phyloP scores from a whole-genome alignment of 2,797 vertebrate genomes.

The Sternarchorhynchus goeldii region DNA sequence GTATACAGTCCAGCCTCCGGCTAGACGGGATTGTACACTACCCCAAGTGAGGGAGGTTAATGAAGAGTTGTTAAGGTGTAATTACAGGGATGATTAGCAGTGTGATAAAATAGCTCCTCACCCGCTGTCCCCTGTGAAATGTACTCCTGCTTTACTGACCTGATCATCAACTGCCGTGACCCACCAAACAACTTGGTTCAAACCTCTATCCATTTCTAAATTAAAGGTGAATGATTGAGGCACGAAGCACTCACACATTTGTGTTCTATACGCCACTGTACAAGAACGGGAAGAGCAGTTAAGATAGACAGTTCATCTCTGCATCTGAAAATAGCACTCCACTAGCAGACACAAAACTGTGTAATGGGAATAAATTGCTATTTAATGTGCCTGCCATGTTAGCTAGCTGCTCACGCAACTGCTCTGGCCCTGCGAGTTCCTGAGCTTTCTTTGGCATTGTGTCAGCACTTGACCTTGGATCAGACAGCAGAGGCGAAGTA shows the following conservation, averaged over 20 bases:
- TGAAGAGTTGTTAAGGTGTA: slow-evolving; percentile 69
- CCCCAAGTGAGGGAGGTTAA: slow-evolving; percentile 36
- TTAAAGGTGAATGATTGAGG: slow-evolving; percentile 7
- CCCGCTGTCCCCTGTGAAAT: background rate
- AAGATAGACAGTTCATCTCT: slow-evolving; percentile 44
- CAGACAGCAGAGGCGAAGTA: slow-evolving; percentile 39
- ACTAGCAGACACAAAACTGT: slow-evolving; percentile 45
- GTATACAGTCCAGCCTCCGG: too few species aligned
- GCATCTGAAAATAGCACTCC: slow-evolving; percentile 47
- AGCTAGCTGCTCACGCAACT: slow-evolving; percentile 62
- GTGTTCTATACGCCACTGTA: slow-evolving; percentile 10
- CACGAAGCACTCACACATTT: background rate
- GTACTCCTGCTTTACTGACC: background rate
- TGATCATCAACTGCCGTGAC: background rate
- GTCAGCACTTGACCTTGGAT: slow-evolving; percentile 52
- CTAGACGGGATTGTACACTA: slow-evolving; percentile 19
- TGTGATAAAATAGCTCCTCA: slow-evolving; percentile 61
- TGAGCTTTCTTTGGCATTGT: slow-evolving; percentile 41
- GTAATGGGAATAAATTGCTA: slow-evolving; percentile 69
- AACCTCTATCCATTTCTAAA: slow-evolving; percentile 11
- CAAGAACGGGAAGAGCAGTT: background rate
- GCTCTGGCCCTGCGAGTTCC: slow-evolving; percentile 26
- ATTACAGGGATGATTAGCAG: slow-evolving; percentile 66
- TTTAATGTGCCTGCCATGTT: slow-evolving; percentile 71
- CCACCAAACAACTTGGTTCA: background rate